Evolutionary conservation across 2,888 invertebrate species (phyloP).

Genomic region (Homarus gammarus): DNA sequence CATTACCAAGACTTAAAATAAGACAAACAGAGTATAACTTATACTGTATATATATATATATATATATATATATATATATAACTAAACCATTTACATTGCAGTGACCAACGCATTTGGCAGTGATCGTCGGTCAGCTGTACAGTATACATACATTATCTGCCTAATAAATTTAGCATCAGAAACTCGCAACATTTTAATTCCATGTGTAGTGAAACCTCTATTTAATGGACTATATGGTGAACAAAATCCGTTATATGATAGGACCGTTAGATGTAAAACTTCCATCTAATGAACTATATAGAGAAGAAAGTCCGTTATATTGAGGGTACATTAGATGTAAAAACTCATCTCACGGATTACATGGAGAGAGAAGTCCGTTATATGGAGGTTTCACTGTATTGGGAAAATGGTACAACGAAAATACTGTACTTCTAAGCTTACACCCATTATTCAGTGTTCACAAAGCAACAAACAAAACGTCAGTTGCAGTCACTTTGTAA

Average conservation of each 20-base stretch:
- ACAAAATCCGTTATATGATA: too few species aligned
- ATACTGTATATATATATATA: too few species aligned
- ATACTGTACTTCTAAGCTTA: not conserved
- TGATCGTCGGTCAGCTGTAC: conserved; percentile 1
- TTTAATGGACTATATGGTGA: not conserved
- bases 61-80: conserved; percentile 40
- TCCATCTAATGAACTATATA: too few species aligned
- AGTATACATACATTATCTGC: conserved; percentile 32
- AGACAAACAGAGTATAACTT: conserved; percentile 49
- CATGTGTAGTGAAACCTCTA: not conserved
- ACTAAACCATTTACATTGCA: conserved; percentile 37
- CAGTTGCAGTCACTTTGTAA: conserved; percentile 12
- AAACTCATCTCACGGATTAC: too few species aligned
- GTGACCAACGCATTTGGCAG: not conserved
- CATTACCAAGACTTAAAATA: conserved; percentile 58
- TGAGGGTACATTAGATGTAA: too few species aligned
- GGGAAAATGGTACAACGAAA: not conserved
- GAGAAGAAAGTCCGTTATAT: too few species aligned
- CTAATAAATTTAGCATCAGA: not conserved
- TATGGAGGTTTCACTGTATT: too few species aligned
- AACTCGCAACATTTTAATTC: not conserved
- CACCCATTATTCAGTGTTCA: not conserved
- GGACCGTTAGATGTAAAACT: too few species aligned
- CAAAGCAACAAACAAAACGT: not conserved
- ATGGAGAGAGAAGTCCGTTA: too few species aligned